phyloP scores from a whole-genome alignment of 2,113 vertebrate genomes.

The Ariopsis seemanni region DNA sequence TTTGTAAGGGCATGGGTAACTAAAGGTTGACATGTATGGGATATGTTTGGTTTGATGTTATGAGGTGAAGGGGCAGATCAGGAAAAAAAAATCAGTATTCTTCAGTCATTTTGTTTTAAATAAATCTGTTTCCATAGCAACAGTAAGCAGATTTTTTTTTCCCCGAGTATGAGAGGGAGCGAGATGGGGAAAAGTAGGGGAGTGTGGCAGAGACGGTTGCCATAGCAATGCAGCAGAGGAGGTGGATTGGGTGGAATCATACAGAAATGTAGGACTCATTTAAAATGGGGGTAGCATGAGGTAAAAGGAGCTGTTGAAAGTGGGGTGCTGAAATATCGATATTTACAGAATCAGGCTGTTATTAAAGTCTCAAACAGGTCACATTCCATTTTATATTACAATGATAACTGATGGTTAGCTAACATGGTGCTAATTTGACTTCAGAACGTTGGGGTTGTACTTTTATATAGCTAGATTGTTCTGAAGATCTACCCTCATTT shows the following conservation, averaged over 20 bases:
- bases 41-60: background rate
- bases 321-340: constrained; percentile 42
- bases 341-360: background rate
- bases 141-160: constrained; percentile 42
- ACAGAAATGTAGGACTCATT: constrained; percentile 49
- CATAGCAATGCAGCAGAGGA: constrained; percentile 46
- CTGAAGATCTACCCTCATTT: background rate
- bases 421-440: background rate
- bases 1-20: too few species aligned
- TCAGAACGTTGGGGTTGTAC: background rate
- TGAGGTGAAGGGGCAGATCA: background rate
- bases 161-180: constrained; percentile 18
- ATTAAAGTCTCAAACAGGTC: background rate
- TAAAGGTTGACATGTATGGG: too few species aligned
- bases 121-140: constrained; percentile 55
- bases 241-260: constrained; percentile 42
- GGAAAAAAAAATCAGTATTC: background rate
- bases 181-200: constrained; percentile 46
- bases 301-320: constrained; percentile 45
- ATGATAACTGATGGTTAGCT: background rate
- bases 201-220: constrained; percentile 49
- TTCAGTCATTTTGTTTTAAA: constrained; percentile 40
- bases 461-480: background rate
- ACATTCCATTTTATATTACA: background rate
- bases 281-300: constrained; percentile 28